Percentiles rank a stretch among this genome's conserved stretches.
phyloP scores from a whole-genome alignment of 2,888 invertebrate genomes.

The Polia nebulosa region DNA sequence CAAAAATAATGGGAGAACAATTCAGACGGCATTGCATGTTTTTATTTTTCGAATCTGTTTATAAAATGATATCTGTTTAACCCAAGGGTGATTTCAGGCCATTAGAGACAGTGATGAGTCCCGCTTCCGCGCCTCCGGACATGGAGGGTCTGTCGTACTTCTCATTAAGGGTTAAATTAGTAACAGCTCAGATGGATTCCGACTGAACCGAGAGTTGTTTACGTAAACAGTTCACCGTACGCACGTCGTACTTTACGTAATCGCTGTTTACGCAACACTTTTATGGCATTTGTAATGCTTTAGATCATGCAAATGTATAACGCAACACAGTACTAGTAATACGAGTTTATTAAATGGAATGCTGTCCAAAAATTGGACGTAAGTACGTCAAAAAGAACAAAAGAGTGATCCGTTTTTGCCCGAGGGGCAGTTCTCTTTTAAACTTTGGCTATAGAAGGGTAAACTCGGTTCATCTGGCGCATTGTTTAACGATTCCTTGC shows the following conservation, averaged over 20 bases:
- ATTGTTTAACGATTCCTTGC: conserved; percentile 87
- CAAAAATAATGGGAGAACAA: conserved; percentile 68
- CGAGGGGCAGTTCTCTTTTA: conserved; percentile 82
- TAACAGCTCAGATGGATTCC: conserved; percentile 77
- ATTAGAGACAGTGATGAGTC: conserved; percentile 86
- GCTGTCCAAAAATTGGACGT: conserved; percentile 58
- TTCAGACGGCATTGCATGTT: conserved; percentile 63
- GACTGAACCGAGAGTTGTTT: conserved; percentile 72
- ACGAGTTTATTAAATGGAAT: conserved; percentile 42
- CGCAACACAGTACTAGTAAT: conserved; percentile 28
- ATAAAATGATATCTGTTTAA: conserved; percentile 82
- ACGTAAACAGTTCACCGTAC: conserved; percentile 74
- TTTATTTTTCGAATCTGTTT: conserved; percentile 75
- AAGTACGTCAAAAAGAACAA: conserved; percentile 74
- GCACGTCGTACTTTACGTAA: conserved; percentile 68
- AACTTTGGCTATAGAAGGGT: conserved; percentile 84
- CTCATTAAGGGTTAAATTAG: conserved; percentile 87
- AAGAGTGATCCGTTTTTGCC: conserved; percentile 78
- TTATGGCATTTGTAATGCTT: conserved; percentile 63
- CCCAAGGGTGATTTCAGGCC: conserved; percentile 81
- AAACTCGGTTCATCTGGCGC: conserved; percentile 82
- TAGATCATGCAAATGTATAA: conserved; percentile 38
- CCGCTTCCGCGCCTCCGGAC: conserved; percentile 85
- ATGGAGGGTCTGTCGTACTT: conserved; percentile 78
- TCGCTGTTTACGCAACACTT: conserved; percentile 64